phyloP scores from a whole-genome alignment of 1,140 invertebrate genomes.

The Cardiocondyla obscurior region DNA sequence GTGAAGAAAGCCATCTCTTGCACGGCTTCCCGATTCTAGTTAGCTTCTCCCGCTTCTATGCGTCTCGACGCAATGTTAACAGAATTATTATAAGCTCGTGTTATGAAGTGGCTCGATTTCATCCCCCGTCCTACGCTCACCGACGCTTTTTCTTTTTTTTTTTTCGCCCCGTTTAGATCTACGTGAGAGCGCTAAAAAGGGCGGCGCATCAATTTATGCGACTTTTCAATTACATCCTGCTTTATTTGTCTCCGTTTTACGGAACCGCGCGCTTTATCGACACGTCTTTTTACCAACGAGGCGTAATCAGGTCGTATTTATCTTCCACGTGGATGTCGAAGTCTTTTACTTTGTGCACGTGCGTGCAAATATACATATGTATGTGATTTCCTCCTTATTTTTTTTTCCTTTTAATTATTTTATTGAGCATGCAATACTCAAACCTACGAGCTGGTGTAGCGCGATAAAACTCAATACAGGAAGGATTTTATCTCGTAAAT shows the following conservation, averaged over 20 bases:
- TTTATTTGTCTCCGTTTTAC: slow-evolving; percentile 5
- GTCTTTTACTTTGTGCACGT: neutral
- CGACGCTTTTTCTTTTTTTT: slow-evolving; percentile 5
- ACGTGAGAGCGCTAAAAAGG: slow-evolving; percentile 5
- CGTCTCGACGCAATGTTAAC: slow-evolving; percentile 36
- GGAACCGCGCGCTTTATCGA: neutral
- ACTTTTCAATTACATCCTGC: slow-evolving; percentile 12
- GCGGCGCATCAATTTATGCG: slow-evolving; percentile 22
- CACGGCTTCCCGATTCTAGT: slow-evolving; percentile 19
- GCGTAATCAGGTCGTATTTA: neutral
- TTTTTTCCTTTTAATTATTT: neutral
- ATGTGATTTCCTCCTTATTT: neutral
- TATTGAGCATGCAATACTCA: neutral
- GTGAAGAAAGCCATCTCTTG: neutral
- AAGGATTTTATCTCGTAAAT: neutral
- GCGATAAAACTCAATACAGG: neutral
- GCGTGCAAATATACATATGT: neutral
- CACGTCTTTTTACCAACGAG: neutral
- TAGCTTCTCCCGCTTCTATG: neutral
- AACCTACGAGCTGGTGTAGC: neutral
- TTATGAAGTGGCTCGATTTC: slow-evolving; percentile 18
- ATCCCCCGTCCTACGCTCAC: slow-evolving; percentile 37
- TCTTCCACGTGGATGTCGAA: neutral
- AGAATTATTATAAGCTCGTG: slow-evolving; percentile 34
- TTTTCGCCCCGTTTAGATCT: slow-evolving; percentile 5